phyloP scores from a whole-genome alignment of 2,888 invertebrate genomes.

The Ochropleura leucogaster region DNA sequence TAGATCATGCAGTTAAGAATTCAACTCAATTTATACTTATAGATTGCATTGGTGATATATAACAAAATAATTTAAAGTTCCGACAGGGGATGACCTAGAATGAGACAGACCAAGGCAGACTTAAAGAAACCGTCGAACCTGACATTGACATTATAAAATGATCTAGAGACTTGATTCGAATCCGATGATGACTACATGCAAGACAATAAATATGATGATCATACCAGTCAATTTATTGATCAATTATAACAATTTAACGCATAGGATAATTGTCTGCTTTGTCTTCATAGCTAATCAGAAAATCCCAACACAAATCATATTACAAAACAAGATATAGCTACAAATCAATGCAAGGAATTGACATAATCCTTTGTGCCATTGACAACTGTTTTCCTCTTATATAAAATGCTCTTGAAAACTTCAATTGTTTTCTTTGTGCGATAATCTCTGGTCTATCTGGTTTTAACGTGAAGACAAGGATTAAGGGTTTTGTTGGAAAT shows the following conservation, averaged over 20 bases:
- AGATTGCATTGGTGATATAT: too few relatives aligned
- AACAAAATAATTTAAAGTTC: constrained; percentile 2
- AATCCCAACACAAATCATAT: constrained; percentile 14
- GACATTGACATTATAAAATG: constrained; percentile 41
- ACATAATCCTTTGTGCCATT: constrained; percentile 22
- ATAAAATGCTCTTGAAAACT: constrained; percentile 12
- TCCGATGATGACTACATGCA: background rate
- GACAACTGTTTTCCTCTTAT: constrained; percentile 22
- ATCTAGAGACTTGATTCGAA: constrained; percentile 23
- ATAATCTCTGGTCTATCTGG: constrained; percentile 14
- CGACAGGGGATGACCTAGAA: constrained; percentile 18
- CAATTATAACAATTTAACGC: background rate
- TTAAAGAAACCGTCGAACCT: constrained; percentile 1
- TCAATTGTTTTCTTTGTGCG: constrained; percentile 16
- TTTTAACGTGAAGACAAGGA: constrained; percentile 1
- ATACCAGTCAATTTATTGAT: constrained; percentile 1
- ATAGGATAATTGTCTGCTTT: constrained; percentile 8
- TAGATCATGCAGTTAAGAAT: background rate
- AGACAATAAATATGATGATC: background rate
- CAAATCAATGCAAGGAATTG: constrained; percentile 14
- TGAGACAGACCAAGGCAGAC: constrained; percentile 15
- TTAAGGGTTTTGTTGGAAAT: background rate
- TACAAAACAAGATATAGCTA: constrained; percentile 5
- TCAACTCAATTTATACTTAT: too few relatives aligned
- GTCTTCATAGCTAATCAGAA: constrained; percentile 2